Percentiles rank a stretch among this genome's conserved stretches.
Conservation (phyloP, 2,888 invertebrate genomes). For the Lathronympha strigana region DNA sequence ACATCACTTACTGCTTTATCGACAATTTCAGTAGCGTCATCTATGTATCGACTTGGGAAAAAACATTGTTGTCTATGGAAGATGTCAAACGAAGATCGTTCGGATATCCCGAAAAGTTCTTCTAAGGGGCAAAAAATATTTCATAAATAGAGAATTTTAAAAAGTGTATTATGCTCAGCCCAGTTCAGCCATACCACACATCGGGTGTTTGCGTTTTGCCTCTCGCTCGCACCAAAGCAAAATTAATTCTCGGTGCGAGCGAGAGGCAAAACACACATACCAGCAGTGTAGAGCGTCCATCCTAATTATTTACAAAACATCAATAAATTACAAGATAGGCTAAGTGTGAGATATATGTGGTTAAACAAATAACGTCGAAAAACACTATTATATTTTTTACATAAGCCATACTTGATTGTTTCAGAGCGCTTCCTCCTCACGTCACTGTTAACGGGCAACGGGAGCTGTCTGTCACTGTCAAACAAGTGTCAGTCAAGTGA, state of each 20-base stretch:
- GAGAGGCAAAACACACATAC: no score
- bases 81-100: not conserved
- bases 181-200: no score
- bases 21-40: conserved; percentile 42
- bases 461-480: no score
- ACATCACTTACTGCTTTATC: conserved; percentile 50
- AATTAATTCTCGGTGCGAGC: no score
- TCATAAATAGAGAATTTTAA: no score
- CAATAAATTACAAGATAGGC: no score
- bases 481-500: not conserved
- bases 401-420: not conserved
- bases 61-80: conserved; percentile 22
- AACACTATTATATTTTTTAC: not conserved
- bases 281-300: no score
- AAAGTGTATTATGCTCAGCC: no score
- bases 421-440: not conserved
- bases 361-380: not conserved
- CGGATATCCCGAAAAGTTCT: not conserved
- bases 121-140: no score
- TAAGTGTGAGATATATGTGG: not conserved
- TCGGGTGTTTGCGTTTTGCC: no score
- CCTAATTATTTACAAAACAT: no score
- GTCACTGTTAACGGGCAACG: not conserved
- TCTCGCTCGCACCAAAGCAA: no score
- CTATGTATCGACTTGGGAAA: not conserved